Conservation (phyloP, 2,797 vertebrate species). For the Podargus strigoides region DNA sequence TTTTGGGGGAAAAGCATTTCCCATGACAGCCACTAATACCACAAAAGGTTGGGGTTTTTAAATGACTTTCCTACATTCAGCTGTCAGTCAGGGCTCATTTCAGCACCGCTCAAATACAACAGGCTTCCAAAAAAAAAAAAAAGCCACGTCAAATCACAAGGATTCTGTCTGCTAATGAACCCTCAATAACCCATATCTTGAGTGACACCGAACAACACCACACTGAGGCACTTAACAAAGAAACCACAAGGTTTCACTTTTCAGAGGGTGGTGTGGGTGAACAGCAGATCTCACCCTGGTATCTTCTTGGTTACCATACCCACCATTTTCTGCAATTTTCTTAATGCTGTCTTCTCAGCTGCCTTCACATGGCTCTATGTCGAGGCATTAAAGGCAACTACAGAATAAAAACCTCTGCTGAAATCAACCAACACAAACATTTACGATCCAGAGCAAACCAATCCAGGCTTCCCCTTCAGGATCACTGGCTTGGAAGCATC, state of each 20-base stretch:
- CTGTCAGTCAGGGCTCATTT: conserved; percentile 56
- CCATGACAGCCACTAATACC: conserved; percentile 60
- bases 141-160: conserved; percentile 8
- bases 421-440: neutral
- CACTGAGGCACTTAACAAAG: neutral
- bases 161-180: conserved; percentile 14
- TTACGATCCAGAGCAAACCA: neutral
- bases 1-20: conserved; percentile 53
- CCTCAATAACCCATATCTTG: neutral
- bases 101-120: conserved; percentile 20
- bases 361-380: neutral
- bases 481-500: neutral
- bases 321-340: neutral
- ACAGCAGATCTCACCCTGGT: neutral
- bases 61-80: conserved; percentile 31
- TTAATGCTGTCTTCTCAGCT: neutral
- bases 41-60: neutral
- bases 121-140: conserved; percentile 31
- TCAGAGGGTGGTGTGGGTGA: neutral
- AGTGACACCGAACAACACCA: conserved; percentile 35
- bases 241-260: neutral
- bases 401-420: neutral
- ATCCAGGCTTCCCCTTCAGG: neutral
- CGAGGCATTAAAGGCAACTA: neutral
- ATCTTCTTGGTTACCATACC: neutral